Conservation (phyloP, 1,140 invertebrate genomes). For the Scaptomyza graminum region DNA sequence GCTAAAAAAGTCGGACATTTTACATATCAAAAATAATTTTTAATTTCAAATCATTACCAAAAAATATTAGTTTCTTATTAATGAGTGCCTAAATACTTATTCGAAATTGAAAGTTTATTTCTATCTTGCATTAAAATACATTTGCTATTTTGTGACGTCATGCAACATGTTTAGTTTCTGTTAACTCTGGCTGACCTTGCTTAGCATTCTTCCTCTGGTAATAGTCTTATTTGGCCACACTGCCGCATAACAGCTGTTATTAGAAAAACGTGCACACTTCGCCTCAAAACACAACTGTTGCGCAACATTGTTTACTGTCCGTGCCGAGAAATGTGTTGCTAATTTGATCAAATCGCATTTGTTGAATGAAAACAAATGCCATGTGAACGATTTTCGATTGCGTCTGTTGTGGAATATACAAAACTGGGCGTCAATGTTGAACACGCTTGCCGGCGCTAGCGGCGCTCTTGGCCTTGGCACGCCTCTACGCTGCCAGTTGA, state of each 20-base stretch:
- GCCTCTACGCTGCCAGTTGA: slow-evolving; percentile 28
- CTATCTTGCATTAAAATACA: too few species aligned
- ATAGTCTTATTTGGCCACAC: slow-evolving; percentile 27
- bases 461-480: slow-evolving; percentile 40
- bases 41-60: background rate
- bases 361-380: slow-evolving; percentile 37
- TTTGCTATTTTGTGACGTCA: slow-evolving; percentile 26
- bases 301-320: slow-evolving; percentile 39
- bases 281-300: slow-evolving; percentile 32
- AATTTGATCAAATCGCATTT: slow-evolving; percentile 34
- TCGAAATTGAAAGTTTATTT: background rate
- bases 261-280: slow-evolving; percentile 25
- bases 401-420: slow-evolving; percentile 20
- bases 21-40: too few species aligned
- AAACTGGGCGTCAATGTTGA: slow-evolving; percentile 41
- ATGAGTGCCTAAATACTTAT: background rate
- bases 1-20: background rate
- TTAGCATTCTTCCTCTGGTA: slow-evolving; percentile 6
- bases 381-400: slow-evolving; percentile 7
- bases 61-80: background rate
- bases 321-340: slow-evolving; percentile 14
- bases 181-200: background rate
- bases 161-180: background rate
- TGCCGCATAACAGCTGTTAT: slow-evolving; percentile 43
- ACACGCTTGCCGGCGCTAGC: slow-evolving; percentile 30